A percentile compares a stretch with the other conserved stretches of the same genome.
These are phyloP conservation scores for Eledona agricola DNA, from an alignment of 2,888 invertebrate genomes.

Conservation along the genomic window DNA sequence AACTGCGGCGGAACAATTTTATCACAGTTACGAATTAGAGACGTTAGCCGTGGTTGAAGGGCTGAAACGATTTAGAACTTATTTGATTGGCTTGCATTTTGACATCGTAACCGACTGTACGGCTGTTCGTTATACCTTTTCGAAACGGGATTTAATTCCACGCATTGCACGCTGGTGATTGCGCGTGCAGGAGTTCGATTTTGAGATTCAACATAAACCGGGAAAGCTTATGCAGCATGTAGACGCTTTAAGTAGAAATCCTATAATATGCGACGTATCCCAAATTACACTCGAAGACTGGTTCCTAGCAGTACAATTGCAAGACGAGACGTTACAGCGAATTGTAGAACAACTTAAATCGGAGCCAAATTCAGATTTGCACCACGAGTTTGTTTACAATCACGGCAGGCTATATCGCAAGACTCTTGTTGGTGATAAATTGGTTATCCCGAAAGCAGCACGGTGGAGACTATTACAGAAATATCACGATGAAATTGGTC, in stretches of 20 bases:
- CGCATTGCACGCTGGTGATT: constrained; percentile 31
- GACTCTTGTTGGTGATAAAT: constrained; percentile 41
- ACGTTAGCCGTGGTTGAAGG: constrained; percentile 43
- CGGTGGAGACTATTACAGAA: constrained; percentile 50
- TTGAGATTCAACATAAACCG: constrained; percentile 18
- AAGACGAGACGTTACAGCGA: constrained; percentile 32
- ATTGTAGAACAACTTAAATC: constrained; percentile 10
- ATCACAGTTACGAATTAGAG: constrained; percentile 42
- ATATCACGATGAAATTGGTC: constrained; percentile 54
- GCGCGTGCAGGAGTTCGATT: constrained; percentile 17
- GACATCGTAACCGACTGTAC: constrained; percentile 42
- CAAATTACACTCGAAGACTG: constrained; percentile 20
- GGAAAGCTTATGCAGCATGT: constrained; percentile 22
- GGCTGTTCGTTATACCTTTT: constrained; percentile 38
- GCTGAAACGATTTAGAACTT: constrained; percentile 37
- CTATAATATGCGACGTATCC: constrained; percentile 6
- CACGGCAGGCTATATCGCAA: constrained; percentile 34
- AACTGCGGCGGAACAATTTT: constrained; percentile 44
- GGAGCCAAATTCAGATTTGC: not conserved
- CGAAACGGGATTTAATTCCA: constrained; percentile 39
- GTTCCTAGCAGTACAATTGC: constrained; percentile 34
- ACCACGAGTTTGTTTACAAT: constrained; percentile 19
- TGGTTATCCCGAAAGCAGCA: constrained; percentile 48
- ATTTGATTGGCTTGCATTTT: constrained; percentile 38
- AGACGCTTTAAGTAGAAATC: constrained; percentile 34